Conservation (phyloP, 2,113 vertebrate genomes). For the Sakesphorus luctuosus region DNA sequence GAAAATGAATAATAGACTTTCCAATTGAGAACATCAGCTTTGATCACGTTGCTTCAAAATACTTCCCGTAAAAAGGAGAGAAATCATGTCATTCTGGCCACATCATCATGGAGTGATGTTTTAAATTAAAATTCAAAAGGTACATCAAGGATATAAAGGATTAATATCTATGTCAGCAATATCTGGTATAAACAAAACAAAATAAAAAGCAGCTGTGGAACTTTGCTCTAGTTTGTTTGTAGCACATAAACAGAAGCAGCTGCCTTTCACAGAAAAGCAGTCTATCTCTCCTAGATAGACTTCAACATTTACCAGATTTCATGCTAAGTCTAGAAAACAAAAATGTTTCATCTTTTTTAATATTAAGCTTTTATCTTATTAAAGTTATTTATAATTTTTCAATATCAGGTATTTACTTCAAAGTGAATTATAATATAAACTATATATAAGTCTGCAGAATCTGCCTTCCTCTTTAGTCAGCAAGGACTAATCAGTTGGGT, state of each 20-base stretch:
- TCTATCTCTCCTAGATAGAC: background rate
- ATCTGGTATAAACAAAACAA: background rate
- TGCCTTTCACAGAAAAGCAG: background rate
- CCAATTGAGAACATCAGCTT: background rate
- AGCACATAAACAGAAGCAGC: accelerated
- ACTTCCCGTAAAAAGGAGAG: accelerated
- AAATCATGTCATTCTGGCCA: background rate
- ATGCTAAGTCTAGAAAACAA: background rate
- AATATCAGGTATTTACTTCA: background rate
- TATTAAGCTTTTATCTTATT: background rate
- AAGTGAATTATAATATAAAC: background rate
- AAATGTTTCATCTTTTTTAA: background rate
- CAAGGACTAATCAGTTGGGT: background rate
- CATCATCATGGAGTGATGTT: background rate
- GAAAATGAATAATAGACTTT: background rate
- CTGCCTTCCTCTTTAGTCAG: background rate
- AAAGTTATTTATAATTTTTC: background rate
- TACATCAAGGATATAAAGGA: background rate
- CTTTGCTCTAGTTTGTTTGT: background rate
- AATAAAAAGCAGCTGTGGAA: background rate
- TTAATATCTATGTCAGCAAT: background rate
- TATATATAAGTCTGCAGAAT: background rate
- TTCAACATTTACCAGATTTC: background rate
- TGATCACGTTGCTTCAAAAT: background rate
- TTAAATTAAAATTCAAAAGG: background rate